phyloP scores from a whole-genome alignment of 1,140 invertebrate species.

The Melitaea cinxia region DNA sequence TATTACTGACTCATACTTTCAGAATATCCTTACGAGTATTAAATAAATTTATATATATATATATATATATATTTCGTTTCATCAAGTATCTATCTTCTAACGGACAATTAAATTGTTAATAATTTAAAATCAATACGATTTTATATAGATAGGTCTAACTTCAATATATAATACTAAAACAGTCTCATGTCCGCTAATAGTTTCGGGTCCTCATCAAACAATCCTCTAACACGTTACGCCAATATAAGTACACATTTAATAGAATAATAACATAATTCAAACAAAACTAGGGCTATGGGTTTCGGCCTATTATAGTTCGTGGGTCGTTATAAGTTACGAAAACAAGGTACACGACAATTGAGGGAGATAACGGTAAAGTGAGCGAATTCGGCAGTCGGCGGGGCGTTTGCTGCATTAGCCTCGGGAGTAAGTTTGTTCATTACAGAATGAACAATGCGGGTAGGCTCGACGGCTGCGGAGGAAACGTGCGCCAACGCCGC shows the following conservation, averaged over 20 bases:
- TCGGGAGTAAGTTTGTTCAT: constrained; percentile 79
- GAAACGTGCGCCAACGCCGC: constrained; percentile 78
- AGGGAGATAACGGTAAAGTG: constrained; percentile 61
- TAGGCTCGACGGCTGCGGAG: constrained; percentile 73
- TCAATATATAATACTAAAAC: constrained; percentile 44
- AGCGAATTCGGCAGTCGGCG: constrained; percentile 64
- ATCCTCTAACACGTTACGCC: constrained; percentile 52
- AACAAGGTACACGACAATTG: constrained; percentile 56
- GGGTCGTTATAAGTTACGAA: constrained; percentile 16
- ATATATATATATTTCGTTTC: too few relatives aligned
- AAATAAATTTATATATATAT: neutral
- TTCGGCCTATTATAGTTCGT: constrained; percentile 50
- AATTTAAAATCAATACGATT: neutral
- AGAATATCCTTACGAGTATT: neutral
- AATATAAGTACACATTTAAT: constrained; percentile 63
- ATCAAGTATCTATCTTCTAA: too few relatives aligned
- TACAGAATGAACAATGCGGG: constrained; percentile 70
- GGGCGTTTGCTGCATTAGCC: constrained; percentile 68
- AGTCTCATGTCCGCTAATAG: constrained; percentile 52
- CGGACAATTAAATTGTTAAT: too few relatives aligned
- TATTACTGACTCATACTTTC: neutral
- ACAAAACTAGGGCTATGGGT: constrained; percentile 66
- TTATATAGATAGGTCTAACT: neutral
- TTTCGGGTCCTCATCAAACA: constrained; percentile 65
- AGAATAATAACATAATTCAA: constrained; percentile 63